Conservation (phyloP, 2,888 invertebrate genomes). For the Gortyna flavago region DNA sequence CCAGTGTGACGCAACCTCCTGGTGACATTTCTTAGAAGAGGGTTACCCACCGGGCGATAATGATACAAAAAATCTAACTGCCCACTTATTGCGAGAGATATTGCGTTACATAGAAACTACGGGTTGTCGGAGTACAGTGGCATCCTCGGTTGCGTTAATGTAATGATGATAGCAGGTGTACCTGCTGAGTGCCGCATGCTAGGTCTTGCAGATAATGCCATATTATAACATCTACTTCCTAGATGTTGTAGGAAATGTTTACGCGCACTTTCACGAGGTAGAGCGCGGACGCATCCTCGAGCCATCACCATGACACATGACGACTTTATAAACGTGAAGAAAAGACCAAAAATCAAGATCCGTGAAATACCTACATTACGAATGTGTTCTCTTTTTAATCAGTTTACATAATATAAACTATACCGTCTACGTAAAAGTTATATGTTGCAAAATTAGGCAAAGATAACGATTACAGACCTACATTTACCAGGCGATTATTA, state of each 20-base stretch:
- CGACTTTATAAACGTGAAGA: conserved; percentile 47
- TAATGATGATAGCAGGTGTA: conserved; percentile 75
- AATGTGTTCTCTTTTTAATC: conserved; percentile 30
- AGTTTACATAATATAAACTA: too few relatives aligned
- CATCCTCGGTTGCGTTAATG: conserved; percentile 74
- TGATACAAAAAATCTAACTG: conserved; percentile 44
- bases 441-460: conserved; percentile 17
- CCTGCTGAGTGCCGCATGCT: conserved; percentile 61
- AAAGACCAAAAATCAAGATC: conserved; percentile 40
- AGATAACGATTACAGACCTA: not conserved
- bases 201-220: conserved; percentile 75
- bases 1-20: conserved; percentile 34
- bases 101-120: conserved; percentile 63
- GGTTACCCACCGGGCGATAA: conserved; percentile 34
- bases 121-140: conserved; percentile 66
- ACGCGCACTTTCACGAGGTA: conserved; percentile 76
- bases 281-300: conserved; percentile 64
- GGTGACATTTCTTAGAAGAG: conserved; percentile 32
- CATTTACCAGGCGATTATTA: conserved; percentile 7
- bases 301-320: conserved; percentile 48
- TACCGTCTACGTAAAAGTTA: conserved; percentile 8
- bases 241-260: conserved; percentile 76
- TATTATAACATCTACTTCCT: conserved; percentile 73
- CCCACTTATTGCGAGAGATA: conserved; percentile 51
- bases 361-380: conserved; percentile 41